Evolutionary conservation across 2,113 vertebrate species (phyloP), one percentile per base, ranked within the genome.

Genomic region (Tringa solitaria): DNA sequence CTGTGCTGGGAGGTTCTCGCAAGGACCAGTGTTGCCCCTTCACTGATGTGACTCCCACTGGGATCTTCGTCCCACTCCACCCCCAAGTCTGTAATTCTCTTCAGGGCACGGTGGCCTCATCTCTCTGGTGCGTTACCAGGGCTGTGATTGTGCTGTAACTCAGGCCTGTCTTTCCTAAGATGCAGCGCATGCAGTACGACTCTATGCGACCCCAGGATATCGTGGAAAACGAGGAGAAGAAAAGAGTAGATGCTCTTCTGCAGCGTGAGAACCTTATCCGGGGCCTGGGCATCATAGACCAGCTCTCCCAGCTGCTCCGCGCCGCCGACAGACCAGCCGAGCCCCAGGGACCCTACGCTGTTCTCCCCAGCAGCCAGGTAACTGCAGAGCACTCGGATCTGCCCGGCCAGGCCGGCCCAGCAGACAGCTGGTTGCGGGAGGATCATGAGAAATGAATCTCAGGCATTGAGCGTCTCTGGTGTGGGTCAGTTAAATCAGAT

Each of bases 201-300:
- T 98, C 97, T 27, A 97, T 86, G 97, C 92, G 93, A 26, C 98
- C 98, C 41, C 97, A 97, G 80, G 77, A 96, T 9, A 98, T 98
- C 0, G 84, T 98, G 82, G 98, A 98, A 48, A n/a, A 95, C 0
- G 98, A 98, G 83, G 98, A 98, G 89, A 83, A 94, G 27, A 98
- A 91, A 76, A 94, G 98, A 67, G 56, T 98, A 30, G 92, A 90
- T 9, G 96, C 94, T 33, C 96, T 98, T 60, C 57, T 96, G 33
- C 96, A 91, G 60, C 97, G 98, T 16, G 96, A 98, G 74, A 98
- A 94, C 12, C 97, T 98, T 24, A 98, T 98, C 89, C 96, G 82
- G 21, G 78, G 96, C 19, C 91, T 98, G 61, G 98, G 98, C 72
- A 93, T 98, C 22, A 32, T 72, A 0, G 95, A 98, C 14, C 97